These are phyloP conservation scores for Rhea pennata DNA, from an alignment of 2,113 vertebrate genomes.

Conservation along the genomic window DNA sequence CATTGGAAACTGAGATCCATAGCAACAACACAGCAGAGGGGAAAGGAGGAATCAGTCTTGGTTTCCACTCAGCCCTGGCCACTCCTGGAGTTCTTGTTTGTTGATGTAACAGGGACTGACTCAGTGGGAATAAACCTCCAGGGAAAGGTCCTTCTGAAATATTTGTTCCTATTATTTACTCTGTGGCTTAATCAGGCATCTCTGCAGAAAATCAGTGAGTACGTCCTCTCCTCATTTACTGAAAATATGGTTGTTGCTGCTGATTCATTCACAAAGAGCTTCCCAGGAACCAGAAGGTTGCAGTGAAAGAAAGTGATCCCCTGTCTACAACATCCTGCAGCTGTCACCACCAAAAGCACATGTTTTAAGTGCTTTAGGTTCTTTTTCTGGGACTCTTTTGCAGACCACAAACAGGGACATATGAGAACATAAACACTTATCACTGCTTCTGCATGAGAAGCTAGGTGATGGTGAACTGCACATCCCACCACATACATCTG, in stretches of 20 bases:
- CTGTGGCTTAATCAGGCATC: slow-evolving; percentile 38
- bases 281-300: background rate
- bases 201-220: slow-evolving; percentile 9
- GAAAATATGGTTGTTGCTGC: slow-evolving; percentile 9
- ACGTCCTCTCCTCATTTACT: background rate
- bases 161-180: slow-evolving; percentile 57
- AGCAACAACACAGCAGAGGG: background rate
- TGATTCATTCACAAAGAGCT: slow-evolving; percentile 3
- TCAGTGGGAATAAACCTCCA: slow-evolving; percentile 47
- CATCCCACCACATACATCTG: background rate
- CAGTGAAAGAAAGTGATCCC: background rate
- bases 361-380: background rate
- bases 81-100: slow-evolving; percentile 8
- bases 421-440: background rate
- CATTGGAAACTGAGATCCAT: background rate
- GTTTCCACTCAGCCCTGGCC: background rate
- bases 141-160: slow-evolving; percentile 46
- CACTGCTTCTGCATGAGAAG: background rate
- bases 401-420: accelerated
- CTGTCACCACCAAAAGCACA: background rate
- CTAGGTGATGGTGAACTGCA: background rate
- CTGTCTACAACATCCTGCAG: background rate
- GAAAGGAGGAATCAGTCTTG: background rate
- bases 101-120: slow-evolving; percentile 45
- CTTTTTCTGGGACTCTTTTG: background rate